These are phyloP conservation scores for Micropoecilia bifurca DNA, from an alignment of 2,797 vertebrate genomes.

Conservation along the genomic window DNA sequence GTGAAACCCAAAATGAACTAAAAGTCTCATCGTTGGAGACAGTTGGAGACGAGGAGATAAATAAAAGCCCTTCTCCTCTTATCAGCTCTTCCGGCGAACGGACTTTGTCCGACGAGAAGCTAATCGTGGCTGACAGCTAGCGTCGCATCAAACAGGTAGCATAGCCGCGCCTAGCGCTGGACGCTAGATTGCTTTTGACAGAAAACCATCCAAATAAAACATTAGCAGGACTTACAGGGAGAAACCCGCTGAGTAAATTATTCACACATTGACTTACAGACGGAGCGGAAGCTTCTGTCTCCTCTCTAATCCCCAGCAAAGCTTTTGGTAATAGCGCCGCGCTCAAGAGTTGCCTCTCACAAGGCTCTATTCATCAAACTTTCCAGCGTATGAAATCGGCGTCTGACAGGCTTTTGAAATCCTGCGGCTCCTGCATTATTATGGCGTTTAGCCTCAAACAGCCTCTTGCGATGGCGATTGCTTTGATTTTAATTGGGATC, in stretches of 20 bases:
- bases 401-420: conserved; percentile 78
- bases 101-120: conserved; percentile 55
- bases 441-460: conserved; percentile 75
- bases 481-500: conserved; percentile 82
- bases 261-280: conserved; percentile 76
- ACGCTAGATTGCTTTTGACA: conserved; percentile 75
- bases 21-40: conserved; percentile 10
- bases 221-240: conserved; percentile 71
- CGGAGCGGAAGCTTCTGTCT: conserved; percentile 78
- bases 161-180: conserved; percentile 37
- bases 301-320: conserved; percentile 77
- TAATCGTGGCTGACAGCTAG: conserved; percentile 75
- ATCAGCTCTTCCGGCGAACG: conserved; percentile 33
- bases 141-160: conserved; percentile 71
- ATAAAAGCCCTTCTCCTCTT: conserved; percentile 44
- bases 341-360: conserved; percentile 75
- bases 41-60: conserved; percentile 26
- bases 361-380: conserved; percentile 79
- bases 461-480: conserved; percentile 75
- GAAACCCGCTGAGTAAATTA: conserved; percentile 75
- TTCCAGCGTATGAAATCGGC: conserved; percentile 77
- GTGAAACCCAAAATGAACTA: not conserved
- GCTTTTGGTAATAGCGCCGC: conserved; percentile 77
- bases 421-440: conserved; percentile 69
- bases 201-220: conserved; percentile 80